Conservation (phyloP, 2,113 vertebrate genomes). For the Paramormyrops kingsleyae region DNA sequence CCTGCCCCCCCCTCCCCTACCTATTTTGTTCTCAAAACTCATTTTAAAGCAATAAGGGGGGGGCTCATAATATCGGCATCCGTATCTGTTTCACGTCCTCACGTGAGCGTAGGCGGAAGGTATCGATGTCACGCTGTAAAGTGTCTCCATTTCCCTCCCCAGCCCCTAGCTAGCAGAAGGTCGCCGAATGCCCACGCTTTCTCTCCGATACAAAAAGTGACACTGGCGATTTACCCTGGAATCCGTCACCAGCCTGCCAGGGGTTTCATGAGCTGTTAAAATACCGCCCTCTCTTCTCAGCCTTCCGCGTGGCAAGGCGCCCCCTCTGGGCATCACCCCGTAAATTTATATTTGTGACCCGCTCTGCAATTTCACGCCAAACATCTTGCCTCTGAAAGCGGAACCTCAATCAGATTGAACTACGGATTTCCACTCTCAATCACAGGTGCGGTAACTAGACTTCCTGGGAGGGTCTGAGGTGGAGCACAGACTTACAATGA, state of each 20-base stretch:
- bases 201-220: conserved; percentile 32
- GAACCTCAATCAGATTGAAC: neutral
- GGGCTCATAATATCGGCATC: neutral
- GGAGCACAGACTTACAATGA: neutral
- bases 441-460: too few relatives aligned
- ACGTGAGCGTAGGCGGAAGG: neutral
- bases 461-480: neutral
- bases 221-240: conserved; percentile 22
- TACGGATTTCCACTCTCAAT: neutral
- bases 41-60: neutral
- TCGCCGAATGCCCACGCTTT: neutral
- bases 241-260: conserved; percentile 24
- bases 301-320: neutral
- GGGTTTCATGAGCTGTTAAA: conserved; percentile 16
- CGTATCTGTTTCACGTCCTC: neutral
- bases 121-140: neutral
- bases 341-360: neutral
- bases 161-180: neutral
- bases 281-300: neutral
- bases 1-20: neutral
- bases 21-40: neutral
- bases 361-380: neutral
- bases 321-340: neutral
- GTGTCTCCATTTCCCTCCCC: neutral
- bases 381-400: neutral